phyloP scores from a whole-genome alignment of 2,888 invertebrate genomes.

The Lepidochrysops patricia region DNA sequence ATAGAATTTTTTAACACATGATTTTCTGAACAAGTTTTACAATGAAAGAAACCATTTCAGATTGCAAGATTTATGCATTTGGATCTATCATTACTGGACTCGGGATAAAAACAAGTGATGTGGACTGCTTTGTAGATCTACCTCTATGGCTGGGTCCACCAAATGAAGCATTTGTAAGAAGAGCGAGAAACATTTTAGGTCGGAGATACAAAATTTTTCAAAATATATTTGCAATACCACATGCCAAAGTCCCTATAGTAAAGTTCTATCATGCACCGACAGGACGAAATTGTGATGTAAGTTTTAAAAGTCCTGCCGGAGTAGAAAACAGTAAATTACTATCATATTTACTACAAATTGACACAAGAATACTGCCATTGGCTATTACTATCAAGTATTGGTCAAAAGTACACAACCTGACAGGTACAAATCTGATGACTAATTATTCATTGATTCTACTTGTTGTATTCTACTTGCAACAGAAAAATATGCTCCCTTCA shows the following conservation, averaged over 20 bases:
- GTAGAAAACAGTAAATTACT: conserved; percentile 80
- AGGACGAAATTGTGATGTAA: conserved; percentile 79
- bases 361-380: conserved; percentile 71
- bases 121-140: conserved; percentile 78
- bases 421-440: conserved; percentile 58
- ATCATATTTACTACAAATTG: conserved; percentile 67
- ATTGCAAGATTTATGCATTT: conserved; percentile 68
- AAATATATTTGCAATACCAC: conserved; percentile 69
- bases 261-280: conserved; percentile 79
- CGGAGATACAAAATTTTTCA: conserved; percentile 29
- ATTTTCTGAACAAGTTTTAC: no score
- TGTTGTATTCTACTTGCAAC: conserved; percentile 82
- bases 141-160: conserved; percentile 29
- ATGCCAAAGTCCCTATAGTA: conserved; percentile 84
- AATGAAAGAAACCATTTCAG: no score
- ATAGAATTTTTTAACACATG: no score
- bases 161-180: conserved; percentile 26
- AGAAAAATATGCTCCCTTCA: conserved; percentile 71
- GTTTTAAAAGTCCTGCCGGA: conserved; percentile 79
- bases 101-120: conserved; percentile 80
- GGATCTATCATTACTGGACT: conserved; percentile 84
- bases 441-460: conserved; percentile 80
- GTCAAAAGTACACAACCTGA: conserved; percentile 77
- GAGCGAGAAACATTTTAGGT: conserved; percentile 50
- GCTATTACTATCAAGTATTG: conserved; percentile 83